Percentiles rank a stretch among this genome's conserved stretches.
Evolutionary conservation across 2,797 vertebrate genomes (phyloP).

Genomic region (Melanotaenia trifasciata): DNA sequence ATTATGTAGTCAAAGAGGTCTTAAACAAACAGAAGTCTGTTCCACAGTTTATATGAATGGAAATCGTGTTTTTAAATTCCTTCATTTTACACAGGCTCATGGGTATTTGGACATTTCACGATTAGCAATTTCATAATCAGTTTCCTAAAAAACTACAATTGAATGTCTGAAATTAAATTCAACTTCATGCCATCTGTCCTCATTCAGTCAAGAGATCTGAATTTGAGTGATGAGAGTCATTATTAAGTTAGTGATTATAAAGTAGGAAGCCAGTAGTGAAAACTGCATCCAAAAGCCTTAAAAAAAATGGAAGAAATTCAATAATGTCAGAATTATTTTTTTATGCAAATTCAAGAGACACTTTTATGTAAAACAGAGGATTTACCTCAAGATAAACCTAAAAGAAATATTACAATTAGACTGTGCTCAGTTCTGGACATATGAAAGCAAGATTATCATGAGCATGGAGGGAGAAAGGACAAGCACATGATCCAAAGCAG

Average conservation of each 20-base stretch:
- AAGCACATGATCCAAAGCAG: not conserved
- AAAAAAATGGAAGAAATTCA: not conserved
- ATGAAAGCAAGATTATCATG: not conserved
- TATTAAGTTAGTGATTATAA: not conserved
- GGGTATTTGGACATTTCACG: not conserved
- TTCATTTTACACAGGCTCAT: not conserved
- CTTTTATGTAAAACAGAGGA: not conserved
- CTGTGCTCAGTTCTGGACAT: not conserved
- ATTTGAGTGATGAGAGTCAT: not conserved
- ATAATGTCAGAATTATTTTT: not conserved
- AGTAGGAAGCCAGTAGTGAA: not conserved
- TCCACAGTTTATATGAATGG: not conserved
- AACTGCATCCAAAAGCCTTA: not conserved
- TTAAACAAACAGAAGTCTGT: not conserved
- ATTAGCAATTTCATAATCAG: not conserved
- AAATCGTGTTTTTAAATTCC: not conserved
- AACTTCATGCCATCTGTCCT: not conserved
- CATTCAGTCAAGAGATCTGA: not conserved
- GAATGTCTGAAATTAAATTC: not conserved
- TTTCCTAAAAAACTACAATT: not conserved
- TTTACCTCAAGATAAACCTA: not conserved
- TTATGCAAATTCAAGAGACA: not conserved
- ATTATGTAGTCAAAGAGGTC: not conserved
- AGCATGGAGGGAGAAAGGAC: not conserved
- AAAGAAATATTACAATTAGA: not conserved